phyloP scores from a whole-genome alignment of 2,888 invertebrate genomes.

The Chrysotoxum bicinctum region DNA sequence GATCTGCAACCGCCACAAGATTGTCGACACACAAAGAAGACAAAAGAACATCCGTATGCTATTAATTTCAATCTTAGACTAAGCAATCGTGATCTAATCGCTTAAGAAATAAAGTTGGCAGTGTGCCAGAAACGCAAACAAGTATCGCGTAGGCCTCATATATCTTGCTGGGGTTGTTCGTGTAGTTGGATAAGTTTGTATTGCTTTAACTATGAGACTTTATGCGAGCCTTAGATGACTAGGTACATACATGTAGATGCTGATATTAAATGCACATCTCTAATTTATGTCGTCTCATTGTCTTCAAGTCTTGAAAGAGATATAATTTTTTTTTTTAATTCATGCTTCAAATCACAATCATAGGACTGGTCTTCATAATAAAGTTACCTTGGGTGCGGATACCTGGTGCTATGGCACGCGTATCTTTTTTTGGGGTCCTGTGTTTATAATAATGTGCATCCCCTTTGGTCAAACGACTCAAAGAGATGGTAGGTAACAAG shows the following conservation, averaged over 20 bases:
- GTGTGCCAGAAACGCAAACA: slow-evolving; percentile 28
- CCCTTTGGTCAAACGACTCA: slow-evolving; percentile 54
- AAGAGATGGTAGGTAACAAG: slow-evolving; percentile 50
- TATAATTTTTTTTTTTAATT: slow-evolving; percentile 1
- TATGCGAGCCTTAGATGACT: not conserved
- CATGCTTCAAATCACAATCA: slow-evolving; percentile 36
- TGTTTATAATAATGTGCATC: slow-evolving; percentile 14
- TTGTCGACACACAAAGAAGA: slow-evolving; percentile 49
- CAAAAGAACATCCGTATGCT: slow-evolving; percentile 70
- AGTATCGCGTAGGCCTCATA: not conserved
- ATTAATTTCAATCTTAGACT: slow-evolving; percentile 61
- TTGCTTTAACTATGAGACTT: not conserved
- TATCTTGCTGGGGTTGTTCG: not conserved
- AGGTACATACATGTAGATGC: not conserved
- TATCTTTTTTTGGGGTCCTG: slow-evolving; percentile 37
- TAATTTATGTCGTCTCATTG: not conserved
- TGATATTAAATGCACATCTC: not conserved
- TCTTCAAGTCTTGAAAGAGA: not conserved
- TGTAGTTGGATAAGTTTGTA: not conserved
- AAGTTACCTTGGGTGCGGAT: slow-evolving; percentile 7
- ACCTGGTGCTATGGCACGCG: slow-evolving; percentile 61
- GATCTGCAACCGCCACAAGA: slow-evolving; percentile 27
- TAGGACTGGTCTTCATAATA: slow-evolving; percentile 2
- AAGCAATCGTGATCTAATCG: slow-evolving; percentile 39
- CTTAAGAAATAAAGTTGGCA: slow-evolving; percentile 26